Base-by-base conservation (phyloP, 2,113 vertebrate species). In the Sciurus niger region DNA sequence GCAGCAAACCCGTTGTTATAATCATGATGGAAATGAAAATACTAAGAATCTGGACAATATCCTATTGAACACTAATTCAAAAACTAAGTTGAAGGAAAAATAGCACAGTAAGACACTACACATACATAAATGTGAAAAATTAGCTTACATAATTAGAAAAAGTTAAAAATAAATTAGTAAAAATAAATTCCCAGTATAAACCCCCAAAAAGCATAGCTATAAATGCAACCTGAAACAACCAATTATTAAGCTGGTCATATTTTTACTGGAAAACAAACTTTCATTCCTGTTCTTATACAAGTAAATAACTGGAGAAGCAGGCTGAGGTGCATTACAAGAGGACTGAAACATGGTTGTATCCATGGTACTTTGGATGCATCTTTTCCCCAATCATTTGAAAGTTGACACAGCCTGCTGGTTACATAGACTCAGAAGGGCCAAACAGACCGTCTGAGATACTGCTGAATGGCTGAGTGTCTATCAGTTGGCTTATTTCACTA, bases 391-490 rank as follows among this genome's bases (percentile, higher is more conserved):
- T 37, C 37, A 37, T 37, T 37, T 37, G 37, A 37, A 37, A 37
- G 37, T 37, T 37, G 37, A 37, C 37, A 37, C 37, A 37, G 37
- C 37, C 37, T 37, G 37, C 37, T 37, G 37, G 37, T 37, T 37
- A 37, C 68, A 98, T 97, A 37, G 98, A 97, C 82, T 98, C 98
- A 14, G 98, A 98, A 10, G 98, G 96, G 65, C 98, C 98, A 22
- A 92, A 97, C 17, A 98, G 82, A 79, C 99, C 99, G 87, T 99
- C 99, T 0, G 99, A 99, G 84, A 99, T 97, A 95, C 99, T 98
- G 96, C 99, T 99, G 97, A 99, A 98, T 87, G 99, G 98, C 14
- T 98, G 99, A 25, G 98, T 98, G 86, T 99, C 99, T 8, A 97
- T 98, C 1, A 99, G 98, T 93, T 98, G 99, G 20, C 98, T 98